These are phyloP conservation scores for Calcarius lapponicus DNA, from an alignment of 2,797 vertebrate species.

Conservation along the genomic window DNA sequence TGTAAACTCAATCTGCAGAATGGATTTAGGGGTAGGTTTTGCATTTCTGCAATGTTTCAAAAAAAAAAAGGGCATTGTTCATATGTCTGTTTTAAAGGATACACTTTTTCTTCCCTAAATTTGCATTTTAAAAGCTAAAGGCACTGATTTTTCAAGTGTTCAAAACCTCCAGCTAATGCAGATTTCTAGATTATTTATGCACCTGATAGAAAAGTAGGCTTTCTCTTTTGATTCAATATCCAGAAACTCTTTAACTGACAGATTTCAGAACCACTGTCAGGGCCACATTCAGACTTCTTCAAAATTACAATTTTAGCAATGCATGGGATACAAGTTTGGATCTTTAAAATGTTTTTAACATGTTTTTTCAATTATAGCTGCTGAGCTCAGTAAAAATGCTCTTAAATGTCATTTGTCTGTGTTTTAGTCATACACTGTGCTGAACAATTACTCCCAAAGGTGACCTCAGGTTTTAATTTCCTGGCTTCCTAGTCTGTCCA, in stretches of 20 bases:
- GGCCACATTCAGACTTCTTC: not conserved
- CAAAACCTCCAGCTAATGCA: not conserved
- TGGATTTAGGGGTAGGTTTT: not conserved
- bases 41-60: not conserved
- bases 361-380: not conserved
- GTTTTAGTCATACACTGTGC: not conserved
- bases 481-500: not conserved
- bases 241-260: not conserved
- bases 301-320: not conserved
- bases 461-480: not conserved
- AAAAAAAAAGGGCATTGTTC: not conserved
- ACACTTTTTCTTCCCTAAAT: not conserved
- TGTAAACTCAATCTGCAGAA: not conserved
- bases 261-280: not conserved
- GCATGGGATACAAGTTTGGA: not conserved
- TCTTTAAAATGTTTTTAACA: not conserved
- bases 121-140: not conserved
- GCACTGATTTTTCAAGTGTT: not conserved
- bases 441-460: rapidly evolving
- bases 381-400: not conserved
- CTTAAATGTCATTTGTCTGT: not conserved
- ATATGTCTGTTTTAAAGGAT: not conserved
- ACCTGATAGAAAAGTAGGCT: not conserved
- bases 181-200: not conserved
- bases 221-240: not conserved